These are phyloP conservation scores for Trissolcus brochymenae DNA, from an alignment of 2,888 invertebrate genomes.

Conservation along the genomic window DNA sequence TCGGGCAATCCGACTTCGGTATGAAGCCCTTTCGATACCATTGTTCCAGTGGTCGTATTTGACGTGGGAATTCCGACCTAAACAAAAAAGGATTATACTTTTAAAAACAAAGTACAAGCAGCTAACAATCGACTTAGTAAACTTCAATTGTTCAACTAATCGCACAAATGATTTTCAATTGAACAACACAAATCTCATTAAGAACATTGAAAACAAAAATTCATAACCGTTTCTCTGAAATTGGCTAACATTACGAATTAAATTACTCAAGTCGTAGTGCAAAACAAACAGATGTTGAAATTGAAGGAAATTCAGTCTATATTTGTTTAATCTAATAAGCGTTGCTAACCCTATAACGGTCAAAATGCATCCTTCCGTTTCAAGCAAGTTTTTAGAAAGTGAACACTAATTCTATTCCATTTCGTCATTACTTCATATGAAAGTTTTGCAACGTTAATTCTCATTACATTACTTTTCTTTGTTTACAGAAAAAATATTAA, in stretches of 20 bases:
- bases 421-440: conserved; percentile 3
- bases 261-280: not conserved
- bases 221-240: no score
- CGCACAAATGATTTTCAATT: no score
- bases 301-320: conserved; percentile 5
- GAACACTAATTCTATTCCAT: not conserved
- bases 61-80: conserved; percentile 83
- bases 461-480: not conserved
- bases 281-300: not conserved
- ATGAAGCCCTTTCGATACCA: conserved; percentile 70
- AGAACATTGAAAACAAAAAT: no score
- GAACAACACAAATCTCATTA: no score
- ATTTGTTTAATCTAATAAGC: conserved; percentile 3
- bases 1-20: conserved; percentile 73
- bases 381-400: conserved; percentile 8
- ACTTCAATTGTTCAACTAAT: no score
- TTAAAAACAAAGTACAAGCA: not conserved
- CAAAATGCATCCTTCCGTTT: conserved; percentile 9
- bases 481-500: not conserved
- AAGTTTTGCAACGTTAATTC: conserved; percentile 7
- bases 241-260: not conserved
- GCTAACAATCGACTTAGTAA: not conserved
- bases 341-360: not conserved
- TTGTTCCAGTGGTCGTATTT: conserved; percentile 58
- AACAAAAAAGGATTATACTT: not conserved